Evolutionary conservation across 2,113 vertebrate species (phyloP).

Genomic region (Fulmarus glacialis): DNA sequence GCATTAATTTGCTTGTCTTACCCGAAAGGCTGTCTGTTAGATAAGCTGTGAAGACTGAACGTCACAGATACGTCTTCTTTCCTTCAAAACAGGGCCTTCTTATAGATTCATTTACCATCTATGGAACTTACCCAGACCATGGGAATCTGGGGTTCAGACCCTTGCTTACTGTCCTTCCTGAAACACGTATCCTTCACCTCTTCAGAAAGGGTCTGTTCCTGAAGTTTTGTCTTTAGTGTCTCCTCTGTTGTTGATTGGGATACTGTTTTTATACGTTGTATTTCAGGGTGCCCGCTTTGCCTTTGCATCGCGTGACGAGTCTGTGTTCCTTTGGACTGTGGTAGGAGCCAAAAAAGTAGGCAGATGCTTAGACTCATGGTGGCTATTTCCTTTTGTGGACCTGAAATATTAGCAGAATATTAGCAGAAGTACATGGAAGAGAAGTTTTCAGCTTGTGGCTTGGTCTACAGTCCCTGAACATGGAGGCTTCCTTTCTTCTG

Average conservation of each 20-base stretch:
- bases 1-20: background rate
- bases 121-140: background rate
- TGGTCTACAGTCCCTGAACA: background rate
- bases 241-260: background rate
- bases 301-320: background rate
- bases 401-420: background rate
- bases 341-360: background rate
- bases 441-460: background rate
- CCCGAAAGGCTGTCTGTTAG: background rate
- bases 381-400: background rate
- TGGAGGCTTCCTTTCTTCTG: background rate
- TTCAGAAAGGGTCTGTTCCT: background rate
- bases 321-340: background rate
- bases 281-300: background rate
- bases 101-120: background rate
- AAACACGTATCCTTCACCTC: background rate
- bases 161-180: background rate
- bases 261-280: background rate
- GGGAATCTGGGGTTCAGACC: background rate
- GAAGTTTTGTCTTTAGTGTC: background rate
- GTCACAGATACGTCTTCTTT: background rate
- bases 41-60: background rate
- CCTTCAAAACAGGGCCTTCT: background rate
- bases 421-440: background rate
- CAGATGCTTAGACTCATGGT: background rate